Evolutionary conservation across 2,888 invertebrate species (phyloP).

Genomic region (Melieria crassipennis): DNA sequence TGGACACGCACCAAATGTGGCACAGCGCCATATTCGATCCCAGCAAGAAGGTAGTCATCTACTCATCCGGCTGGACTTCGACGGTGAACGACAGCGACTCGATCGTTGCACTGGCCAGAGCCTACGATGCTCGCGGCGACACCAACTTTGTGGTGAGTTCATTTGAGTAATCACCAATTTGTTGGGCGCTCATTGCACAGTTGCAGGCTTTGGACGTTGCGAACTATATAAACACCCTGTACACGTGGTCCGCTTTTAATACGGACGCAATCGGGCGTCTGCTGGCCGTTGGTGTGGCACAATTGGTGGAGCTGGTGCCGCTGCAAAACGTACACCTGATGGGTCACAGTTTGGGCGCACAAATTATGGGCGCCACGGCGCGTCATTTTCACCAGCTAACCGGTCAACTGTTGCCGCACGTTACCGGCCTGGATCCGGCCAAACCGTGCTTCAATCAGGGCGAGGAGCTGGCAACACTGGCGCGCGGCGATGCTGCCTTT

Average conservation of each 20-base stretch:
- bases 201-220: constrained; percentile 54
- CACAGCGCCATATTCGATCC: constrained; percentile 48
- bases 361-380: constrained; percentile 56
- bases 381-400: constrained; percentile 49
- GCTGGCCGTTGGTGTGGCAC: constrained; percentile 49
- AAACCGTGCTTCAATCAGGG: constrained; percentile 59
- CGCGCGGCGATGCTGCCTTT: constrained; percentile 56
- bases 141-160: constrained; percentile 50
- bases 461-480: constrained; percentile 49
- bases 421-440: constrained; percentile 63
- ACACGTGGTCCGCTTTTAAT: constrained; percentile 59
- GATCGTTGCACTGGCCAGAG: constrained; percentile 48
- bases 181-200: not conserved
- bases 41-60: constrained; percentile 50
- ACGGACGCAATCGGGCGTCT: constrained; percentile 53
- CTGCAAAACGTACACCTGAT: constrained; percentile 53
- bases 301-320: constrained; percentile 47
- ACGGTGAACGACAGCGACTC: constrained; percentile 46
- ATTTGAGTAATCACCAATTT: not conserved
- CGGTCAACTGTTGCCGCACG: constrained; percentile 47
- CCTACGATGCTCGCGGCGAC: constrained; percentile 57
- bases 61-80: constrained; percentile 57
- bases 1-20: constrained; percentile 42
- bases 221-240: constrained; percentile 53
- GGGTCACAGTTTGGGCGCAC: constrained; percentile 61